phyloP scores from a whole-genome alignment of 2,113 vertebrate genomes.

The Ellobius talpinus region DNA sequence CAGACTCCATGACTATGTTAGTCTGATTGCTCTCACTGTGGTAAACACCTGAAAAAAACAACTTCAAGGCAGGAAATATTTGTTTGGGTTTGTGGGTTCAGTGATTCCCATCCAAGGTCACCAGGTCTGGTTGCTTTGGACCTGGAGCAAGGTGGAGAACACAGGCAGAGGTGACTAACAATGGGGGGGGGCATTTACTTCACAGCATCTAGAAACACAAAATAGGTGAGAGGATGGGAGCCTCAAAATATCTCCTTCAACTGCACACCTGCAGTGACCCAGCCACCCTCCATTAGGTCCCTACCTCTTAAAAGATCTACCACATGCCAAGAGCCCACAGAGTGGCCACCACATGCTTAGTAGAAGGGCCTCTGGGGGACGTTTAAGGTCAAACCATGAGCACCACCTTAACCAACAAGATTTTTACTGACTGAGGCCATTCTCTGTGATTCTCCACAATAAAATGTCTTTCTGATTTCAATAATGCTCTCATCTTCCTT shows the following conservation, averaged over 20 bases:
- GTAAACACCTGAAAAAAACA: not conserved
- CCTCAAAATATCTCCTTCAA: not conserved
- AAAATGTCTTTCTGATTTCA: constrained; percentile 56
- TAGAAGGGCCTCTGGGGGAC: not conserved
- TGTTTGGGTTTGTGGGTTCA: not conserved
- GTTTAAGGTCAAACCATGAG: not conserved
- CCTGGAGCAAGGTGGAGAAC: not conserved
- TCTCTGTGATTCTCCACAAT: constrained; percentile 18
- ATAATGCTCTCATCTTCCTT: constrained; percentile 59
- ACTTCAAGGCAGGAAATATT: not conserved
- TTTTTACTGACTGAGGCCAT: not conserved
- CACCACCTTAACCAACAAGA: not conserved
- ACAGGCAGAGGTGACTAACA: too few relatives aligned
- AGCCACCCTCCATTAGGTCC: not conserved
- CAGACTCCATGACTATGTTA: not conserved
- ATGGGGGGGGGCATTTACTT: not conserved
- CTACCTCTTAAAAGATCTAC: not conserved
- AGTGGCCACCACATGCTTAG: not conserved
- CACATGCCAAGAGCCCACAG: too few relatives aligned
- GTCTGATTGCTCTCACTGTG: not conserved
- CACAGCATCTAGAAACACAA: not conserved
- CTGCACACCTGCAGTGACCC: not conserved
- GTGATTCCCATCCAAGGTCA: not conserved
- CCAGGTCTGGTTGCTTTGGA: not conserved
- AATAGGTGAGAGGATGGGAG: not conserved